Evolutionary conservation across 2,888 invertebrate species (phyloP), one percentile per base, ranked within the genome.

Genomic region (Frankliniella fusca): DNA sequence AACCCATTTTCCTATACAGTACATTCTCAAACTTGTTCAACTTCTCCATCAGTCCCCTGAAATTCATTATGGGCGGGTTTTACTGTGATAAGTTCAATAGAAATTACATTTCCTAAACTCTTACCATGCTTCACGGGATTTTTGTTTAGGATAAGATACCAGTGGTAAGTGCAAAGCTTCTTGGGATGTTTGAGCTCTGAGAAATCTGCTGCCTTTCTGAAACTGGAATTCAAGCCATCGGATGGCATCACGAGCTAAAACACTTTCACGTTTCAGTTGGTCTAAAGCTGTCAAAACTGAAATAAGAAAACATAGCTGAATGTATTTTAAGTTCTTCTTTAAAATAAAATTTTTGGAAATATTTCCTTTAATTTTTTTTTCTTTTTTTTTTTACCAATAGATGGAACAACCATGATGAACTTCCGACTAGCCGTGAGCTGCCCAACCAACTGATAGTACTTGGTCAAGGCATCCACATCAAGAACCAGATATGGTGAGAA

Each of bases 151-250:
- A 85, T 93, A 92, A 88, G 94, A 94, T 81, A 94, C 91, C 83
- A 92, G 90, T 0, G 93, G 93, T 49, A 95, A 89, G 1, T 94
- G 90, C 81, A 93, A 90, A 48, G 93, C 91, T 88, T 98, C 97
- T 83, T 94, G 94, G 27, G 94, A 93, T 38, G 96, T 92, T 88
- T 97, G 97, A 0, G 96, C 94, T 85, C 96, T 91, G 86, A 97
- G 90, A 87, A 94, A 97, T 84, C 97, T 91, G 85, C 96, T 96
- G 18, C 97, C 97, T 84, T 93, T 93, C 85, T 93, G 93, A 84
- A 97, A 92, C 87, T 97, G 96, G 65, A 92, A 90, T 88, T 97
- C 97, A 84, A 98, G 89, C 97, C 97, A 98, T 85, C 97, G 94
- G 83, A 97, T 97, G 7, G 96, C 96, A 87, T 97, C 96, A 81